Conservation (phyloP, 2,113 vertebrate genomes). For the Psettodes erumei region DNA sequence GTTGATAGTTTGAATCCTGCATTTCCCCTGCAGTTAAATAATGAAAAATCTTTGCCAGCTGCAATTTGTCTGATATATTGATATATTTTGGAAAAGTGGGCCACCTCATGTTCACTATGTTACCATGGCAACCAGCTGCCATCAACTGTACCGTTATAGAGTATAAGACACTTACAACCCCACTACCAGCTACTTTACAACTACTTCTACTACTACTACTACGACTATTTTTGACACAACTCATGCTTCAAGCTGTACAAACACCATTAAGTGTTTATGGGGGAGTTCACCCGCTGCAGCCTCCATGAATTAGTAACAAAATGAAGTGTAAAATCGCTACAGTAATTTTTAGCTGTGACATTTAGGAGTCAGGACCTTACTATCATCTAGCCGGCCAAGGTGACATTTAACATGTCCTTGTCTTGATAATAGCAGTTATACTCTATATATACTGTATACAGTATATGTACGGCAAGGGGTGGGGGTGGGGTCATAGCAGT, state of each 20-base stretch:
- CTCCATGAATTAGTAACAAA: neutral
- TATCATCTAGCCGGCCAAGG: neutral
- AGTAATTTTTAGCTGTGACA: neutral
- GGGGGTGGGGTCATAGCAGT: too few relatives aligned
- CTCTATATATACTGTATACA: too few relatives aligned
- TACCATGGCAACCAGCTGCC: constrained; percentile 20
- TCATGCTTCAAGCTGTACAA: neutral
- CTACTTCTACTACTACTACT: too few relatives aligned
- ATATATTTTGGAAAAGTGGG: constrained; percentile 11
- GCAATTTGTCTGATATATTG: constrained; percentile 8
- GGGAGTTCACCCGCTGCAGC: neutral
- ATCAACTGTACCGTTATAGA: neutral
- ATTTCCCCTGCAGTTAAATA: neutral
- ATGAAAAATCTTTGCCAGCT: neutral
- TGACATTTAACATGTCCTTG: neutral
- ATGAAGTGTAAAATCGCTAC: neutral
- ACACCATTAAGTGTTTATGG: neutral
- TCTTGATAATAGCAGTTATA: too few relatives aligned
- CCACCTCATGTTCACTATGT: constrained; percentile 14
- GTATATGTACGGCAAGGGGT: too few relatives aligned
- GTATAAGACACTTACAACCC: neutral
- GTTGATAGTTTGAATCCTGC: constrained; percentile 43
- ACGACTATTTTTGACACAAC: neutral
- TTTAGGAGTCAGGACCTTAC: neutral
- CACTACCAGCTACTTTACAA: neutral